These are phyloP conservation scores for Leucophenga varia DNA, from an alignment of 1,140 invertebrate species.

Conservation along the genomic window DNA sequence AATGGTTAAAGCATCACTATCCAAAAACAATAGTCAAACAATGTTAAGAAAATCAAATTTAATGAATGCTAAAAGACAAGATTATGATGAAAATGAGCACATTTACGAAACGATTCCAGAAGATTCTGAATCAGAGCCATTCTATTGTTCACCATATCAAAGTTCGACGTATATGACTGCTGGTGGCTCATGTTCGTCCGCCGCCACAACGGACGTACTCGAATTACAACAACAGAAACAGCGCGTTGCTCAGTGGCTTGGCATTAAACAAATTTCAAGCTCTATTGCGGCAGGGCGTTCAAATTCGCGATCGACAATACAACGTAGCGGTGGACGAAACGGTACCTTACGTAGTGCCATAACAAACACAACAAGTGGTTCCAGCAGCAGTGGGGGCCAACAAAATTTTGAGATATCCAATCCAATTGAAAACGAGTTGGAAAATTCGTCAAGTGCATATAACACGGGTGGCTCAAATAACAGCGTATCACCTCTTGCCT, in stretches of 20 bases:
- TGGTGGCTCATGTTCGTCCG: conserved; percentile 31
- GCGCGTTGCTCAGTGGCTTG: conserved; percentile 42
- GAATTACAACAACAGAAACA: conserved; percentile 51
- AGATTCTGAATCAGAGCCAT: conserved; percentile 64
- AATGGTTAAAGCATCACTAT: too few relatives aligned
- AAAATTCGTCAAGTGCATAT: conserved; percentile 72
- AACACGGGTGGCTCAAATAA: conserved; percentile 77
- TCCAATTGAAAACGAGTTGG: conserved; percentile 62
- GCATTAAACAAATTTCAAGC: too few relatives aligned
- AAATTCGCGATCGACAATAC: too few relatives aligned
- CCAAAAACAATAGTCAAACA: too few relatives aligned
- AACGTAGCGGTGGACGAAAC: conserved; percentile 11
- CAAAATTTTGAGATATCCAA: conserved; percentile 10
- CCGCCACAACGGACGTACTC: conserved; percentile 18
- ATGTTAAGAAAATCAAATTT: too few relatives aligned
- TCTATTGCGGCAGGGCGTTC: too few relatives aligned
- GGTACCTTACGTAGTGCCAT: conserved; percentile 32
- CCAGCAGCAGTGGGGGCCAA: conserved; percentile 35
- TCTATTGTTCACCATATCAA: conserved; percentile 70
- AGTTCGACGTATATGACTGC: conserved; percentile 48
- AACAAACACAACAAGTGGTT: conserved; percentile 34
- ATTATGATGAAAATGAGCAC: conserved; percentile 60
- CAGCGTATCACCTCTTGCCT: conserved; percentile 65
- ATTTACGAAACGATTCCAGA: conserved; percentile 73
- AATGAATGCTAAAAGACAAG: too few relatives aligned